Evolutionary conservation across 2,888 invertebrate species (phyloP).

Genomic region (Trachelus iudaicus): DNA sequence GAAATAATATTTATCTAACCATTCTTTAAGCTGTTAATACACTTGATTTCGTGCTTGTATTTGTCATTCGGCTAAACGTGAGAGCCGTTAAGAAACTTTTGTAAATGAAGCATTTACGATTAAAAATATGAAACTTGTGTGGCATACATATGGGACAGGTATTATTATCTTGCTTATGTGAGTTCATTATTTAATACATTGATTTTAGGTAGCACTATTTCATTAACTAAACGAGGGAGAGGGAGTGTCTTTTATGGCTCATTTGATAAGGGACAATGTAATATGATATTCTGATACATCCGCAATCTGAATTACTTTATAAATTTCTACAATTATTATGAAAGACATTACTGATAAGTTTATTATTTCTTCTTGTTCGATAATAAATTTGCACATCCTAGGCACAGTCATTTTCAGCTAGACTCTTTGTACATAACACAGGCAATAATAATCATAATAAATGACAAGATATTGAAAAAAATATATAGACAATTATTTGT

Average conservation of each 20-base stretch:
- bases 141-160: constrained; percentile 14
- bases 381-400: constrained; percentile 16
- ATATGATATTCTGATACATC: constrained; percentile 9
- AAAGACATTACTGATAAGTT: constrained; percentile 26
- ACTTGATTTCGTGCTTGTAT: neutral
- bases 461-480: constrained; percentile 16
- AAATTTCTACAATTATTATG: constrained; percentile 19
- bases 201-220: neutral
- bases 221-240: neutral
- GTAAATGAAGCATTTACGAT: constrained; percentile 13
- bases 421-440: constrained; percentile 30
- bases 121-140: constrained; percentile 28
- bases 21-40: neutral
- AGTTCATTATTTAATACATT: neutral
- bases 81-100: neutral
- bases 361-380: constrained; percentile 9
- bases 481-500: constrained; percentile 10
- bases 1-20: neutral
- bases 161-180: constrained; percentile 6
- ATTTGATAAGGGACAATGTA: neutral
- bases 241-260: neutral
- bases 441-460: constrained; percentile 12
- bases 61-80: neutral
- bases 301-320: neutral
- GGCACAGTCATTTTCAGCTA: constrained; percentile 23